Evolutionary conservation across 2,888 invertebrate genomes (phyloP).

Genomic region (Linnaemya vulpina): DNA sequence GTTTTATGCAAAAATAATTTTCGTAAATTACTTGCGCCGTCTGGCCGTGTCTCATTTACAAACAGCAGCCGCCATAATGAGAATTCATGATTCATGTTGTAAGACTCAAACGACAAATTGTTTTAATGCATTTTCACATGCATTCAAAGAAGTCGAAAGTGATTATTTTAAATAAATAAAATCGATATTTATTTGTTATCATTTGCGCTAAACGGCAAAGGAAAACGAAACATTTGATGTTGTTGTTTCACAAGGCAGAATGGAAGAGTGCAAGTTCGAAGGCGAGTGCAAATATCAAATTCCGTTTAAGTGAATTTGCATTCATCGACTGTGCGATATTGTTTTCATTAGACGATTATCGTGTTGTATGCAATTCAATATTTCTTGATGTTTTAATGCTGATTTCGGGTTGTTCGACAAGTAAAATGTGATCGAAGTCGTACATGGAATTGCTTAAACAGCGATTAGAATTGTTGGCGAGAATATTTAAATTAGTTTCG

Average conservation of each 20-base stretch:
- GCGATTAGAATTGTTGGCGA: constrained; percentile 20
- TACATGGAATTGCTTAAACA: background rate
- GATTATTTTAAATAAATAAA: constrained; percentile 17
- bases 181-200: constrained; percentile 20
- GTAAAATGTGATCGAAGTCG: constrained; percentile 28
- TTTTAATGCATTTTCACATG: constrained; percentile 51
- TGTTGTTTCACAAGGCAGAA: background rate
- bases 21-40: background rate
- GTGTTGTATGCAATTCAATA: constrained; percentile 34
- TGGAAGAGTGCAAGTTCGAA: background rate
- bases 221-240: constrained; percentile 3
- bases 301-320: constrained; percentile 22
- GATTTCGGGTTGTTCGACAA: constrained; percentile 29
- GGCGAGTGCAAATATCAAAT: constrained; percentile 2
- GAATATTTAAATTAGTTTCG: constrained; percentile 53
- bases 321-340: constrained; percentile 31
- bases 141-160: constrained; percentile 5
- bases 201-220: background rate
- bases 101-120: constrained; percentile 62
- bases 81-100: constrained; percentile 57
- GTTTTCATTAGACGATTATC: constrained; percentile 48
- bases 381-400: constrained; percentile 10
- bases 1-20: no score
- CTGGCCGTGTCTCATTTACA: background rate
- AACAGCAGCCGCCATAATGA: background rate